Evolutionary conservation across 2,888 invertebrate species (phyloP).

Genomic region (Agelastica alni): DNA sequence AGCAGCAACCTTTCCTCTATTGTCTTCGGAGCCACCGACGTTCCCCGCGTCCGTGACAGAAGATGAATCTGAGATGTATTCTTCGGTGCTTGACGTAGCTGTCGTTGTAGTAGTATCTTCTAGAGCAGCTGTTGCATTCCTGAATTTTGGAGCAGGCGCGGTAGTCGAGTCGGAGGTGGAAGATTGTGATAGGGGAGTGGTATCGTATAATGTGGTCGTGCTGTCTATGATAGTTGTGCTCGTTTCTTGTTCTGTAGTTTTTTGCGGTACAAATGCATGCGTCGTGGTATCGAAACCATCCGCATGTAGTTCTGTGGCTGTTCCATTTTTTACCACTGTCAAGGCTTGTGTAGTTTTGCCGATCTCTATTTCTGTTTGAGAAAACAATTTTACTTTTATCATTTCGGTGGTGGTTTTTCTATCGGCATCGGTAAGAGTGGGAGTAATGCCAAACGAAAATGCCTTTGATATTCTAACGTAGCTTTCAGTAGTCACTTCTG

Average conservation of each 20-base stretch:
- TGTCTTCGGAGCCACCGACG: constrained; percentile 46
- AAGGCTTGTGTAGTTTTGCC: constrained; percentile 10
- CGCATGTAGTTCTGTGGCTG: no score
- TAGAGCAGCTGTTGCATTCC: constrained; percentile 9
- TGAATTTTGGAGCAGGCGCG: not conserved
- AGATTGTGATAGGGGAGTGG: constrained; percentile 46
- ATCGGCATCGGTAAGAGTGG: no score
- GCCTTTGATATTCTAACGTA: no score
- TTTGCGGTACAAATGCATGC: no score
- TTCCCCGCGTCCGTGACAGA: constrained; percentile 51
- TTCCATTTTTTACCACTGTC: no score
- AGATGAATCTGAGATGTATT: constrained; percentile 43
- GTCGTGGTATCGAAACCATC: no score
- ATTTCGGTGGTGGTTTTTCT: no score
- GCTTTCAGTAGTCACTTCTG: constrained; percentile 6
- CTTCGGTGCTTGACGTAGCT: constrained; percentile 46
- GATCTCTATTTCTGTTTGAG: constrained; percentile 10
- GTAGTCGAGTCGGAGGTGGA: constrained; percentile 43
- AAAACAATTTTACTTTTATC: no score
- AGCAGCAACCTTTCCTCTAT: constrained; percentile 75
- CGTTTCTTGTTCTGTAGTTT: constrained; percentile 7
- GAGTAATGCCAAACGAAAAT: no score
- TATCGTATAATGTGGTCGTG: constrained; percentile 33
- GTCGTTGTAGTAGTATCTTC: constrained; percentile 32
- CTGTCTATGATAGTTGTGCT: constrained; percentile 4